Conservation (phyloP, 2,113 vertebrate species). For the Hypocryptadius cinnamomeus region DNA sequence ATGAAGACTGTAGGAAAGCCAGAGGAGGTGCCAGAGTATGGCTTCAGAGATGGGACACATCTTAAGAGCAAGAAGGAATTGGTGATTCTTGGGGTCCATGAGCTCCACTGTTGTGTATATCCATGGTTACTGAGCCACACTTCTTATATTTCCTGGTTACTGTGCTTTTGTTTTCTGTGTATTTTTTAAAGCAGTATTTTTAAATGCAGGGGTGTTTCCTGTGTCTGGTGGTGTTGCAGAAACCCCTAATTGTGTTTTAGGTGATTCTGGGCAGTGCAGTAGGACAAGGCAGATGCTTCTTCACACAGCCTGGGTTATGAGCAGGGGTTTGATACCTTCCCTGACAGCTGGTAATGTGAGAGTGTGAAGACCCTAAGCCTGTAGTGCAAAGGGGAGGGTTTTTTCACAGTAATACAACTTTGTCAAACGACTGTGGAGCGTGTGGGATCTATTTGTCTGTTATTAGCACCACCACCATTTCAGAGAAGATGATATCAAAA, state of each 20-base stretch:
- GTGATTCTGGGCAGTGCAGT: background rate
- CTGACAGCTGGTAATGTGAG: accelerated
- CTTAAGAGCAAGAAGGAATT: background rate
- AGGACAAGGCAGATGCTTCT: background rate
- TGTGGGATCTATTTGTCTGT: background rate
- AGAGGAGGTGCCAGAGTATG: background rate
- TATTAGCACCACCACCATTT: background rate
- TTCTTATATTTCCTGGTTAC: background rate
- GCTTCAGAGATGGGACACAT: background rate
- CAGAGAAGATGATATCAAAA: background rate
- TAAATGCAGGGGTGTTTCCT: background rate
- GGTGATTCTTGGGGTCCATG: background rate
- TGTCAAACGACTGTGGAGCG: background rate
- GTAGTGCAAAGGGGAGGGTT: background rate
- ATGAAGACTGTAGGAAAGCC: background rate
- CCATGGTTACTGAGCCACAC: background rate
- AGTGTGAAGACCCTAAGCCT: background rate
- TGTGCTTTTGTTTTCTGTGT: background rate
- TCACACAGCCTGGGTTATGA: background rate
- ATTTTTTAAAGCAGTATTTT: background rate
- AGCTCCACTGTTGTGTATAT: background rate
- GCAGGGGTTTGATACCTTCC: background rate
- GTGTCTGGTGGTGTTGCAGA: background rate
- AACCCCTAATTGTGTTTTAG: background rate
- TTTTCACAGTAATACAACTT: background rate